Percentiles rank a stretch among this genome's conserved stretches.
Evolutionary conservation across 2,888 invertebrate species (phyloP).

Genomic region (Drosophila subsilvestris): DNA sequence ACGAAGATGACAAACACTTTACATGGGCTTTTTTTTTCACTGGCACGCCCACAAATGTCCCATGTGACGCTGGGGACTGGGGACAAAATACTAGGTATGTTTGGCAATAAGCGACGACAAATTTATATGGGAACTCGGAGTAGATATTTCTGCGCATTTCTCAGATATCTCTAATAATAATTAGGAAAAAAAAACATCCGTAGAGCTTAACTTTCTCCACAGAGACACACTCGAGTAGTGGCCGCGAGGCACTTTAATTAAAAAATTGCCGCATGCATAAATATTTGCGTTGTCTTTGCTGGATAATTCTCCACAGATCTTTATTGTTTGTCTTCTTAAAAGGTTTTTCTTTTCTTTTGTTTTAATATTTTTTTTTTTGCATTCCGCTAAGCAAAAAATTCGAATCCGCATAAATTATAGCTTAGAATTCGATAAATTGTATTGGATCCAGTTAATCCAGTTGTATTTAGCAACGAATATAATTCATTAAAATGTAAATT

Average conservation of each 20-base stretch:
- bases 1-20: slow-evolving; percentile 59
- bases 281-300: slow-evolving; percentile 52
- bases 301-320: slow-evolving; percentile 28
- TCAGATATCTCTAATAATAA: slow-evolving; percentile 47
- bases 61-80: slow-evolving; percentile 58
- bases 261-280: slow-evolving; percentile 53
- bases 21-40: slow-evolving; percentile 28
- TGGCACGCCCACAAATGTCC: slow-evolving; percentile 54
- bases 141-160: slow-evolving; percentile 16
- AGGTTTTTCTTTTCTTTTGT: slow-evolving; percentile 14
- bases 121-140: slow-evolving; percentile 64
- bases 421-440: slow-evolving; percentile 37
- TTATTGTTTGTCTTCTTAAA: slow-evolving; percentile 33
- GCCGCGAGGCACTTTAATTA: slow-evolving; percentile 44
- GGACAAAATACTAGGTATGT: slow-evolving; percentile 45
- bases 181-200: slow-evolving; percentile 27
- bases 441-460: background rate
- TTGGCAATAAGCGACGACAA: slow-evolving; percentile 52
- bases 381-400: slow-evolving; percentile 12
- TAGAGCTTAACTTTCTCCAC: slow-evolving; percentile 38
- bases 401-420: slow-evolving; percentile 42
- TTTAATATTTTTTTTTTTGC: slow-evolving; percentile 1
- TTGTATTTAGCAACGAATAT: background rate
- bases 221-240: slow-evolving; percentile 23
- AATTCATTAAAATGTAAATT: background rate